phyloP scores from a whole-genome alignment of 1,140 invertebrate species.

The Steinernema feltiae region DNA sequence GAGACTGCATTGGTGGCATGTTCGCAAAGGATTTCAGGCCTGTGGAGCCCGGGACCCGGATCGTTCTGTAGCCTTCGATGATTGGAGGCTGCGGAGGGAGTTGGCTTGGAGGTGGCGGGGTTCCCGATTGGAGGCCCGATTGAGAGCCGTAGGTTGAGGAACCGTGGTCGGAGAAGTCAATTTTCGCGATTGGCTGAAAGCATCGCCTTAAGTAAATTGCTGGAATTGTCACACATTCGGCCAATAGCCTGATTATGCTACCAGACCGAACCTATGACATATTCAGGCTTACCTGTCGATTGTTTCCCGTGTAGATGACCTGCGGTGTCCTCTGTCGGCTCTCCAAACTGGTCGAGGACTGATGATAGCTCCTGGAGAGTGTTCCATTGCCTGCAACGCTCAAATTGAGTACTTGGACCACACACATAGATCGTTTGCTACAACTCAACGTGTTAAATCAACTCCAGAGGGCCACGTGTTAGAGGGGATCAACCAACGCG shows the following conservation, averaged over 20 bases:
- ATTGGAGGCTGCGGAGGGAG: constrained; percentile 17
- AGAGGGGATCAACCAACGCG: too few relatives aligned
- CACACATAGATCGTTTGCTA: neutral
- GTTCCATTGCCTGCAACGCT: constrained; percentile 39
- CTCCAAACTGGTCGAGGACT: constrained; percentile 38
- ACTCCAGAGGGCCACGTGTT: neutral
- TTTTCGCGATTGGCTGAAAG: constrained; percentile 36
- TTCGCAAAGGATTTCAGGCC: neutral
- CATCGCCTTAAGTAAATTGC: too few relatives aligned
- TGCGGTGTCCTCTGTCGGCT: constrained; percentile 36
- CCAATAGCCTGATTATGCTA: too few relatives aligned
- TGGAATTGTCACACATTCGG: neutral
- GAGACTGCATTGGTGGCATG: neutral
- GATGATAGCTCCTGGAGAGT: constrained; percentile 38
- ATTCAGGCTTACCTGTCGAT: constrained; percentile 22
- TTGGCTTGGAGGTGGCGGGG: constrained; percentile 32
- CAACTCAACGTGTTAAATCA: neutral
- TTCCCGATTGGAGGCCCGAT: constrained; percentile 25
- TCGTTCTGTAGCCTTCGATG: neutral
- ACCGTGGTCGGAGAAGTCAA: constrained; percentile 22
- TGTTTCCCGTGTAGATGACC: constrained; percentile 35
- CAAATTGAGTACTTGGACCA: neutral
- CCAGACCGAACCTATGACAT: neutral
- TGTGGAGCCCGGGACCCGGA: neutral
- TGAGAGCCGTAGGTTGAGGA: constrained; percentile 31